phyloP scores from a whole-genome alignment of 2,797 vertebrate genomes.

The Xenopus petersii region DNA sequence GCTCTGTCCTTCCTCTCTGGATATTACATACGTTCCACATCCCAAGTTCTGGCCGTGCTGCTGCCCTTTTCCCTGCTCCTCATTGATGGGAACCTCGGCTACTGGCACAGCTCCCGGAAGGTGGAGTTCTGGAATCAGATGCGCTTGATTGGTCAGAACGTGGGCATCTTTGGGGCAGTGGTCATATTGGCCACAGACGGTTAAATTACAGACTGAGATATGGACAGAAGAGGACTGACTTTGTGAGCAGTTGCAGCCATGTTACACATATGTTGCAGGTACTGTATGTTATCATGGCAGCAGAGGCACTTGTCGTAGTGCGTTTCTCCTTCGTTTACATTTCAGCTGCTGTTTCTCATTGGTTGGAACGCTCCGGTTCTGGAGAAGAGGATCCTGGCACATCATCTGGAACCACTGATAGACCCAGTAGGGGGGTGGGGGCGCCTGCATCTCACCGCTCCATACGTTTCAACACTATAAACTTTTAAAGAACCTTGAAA shows the following conservation, averaged over 20 bases:
- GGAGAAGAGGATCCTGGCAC: too few species aligned
- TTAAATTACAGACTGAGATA: constrained; percentile 54
- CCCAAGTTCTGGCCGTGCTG: constrained; percentile 84
- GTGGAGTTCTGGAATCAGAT: constrained; percentile 98
- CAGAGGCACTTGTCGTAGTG: background rate
- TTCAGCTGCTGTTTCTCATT: too few species aligned
- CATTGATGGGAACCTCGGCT: constrained; percentile 86
- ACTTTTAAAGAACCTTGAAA: too few species aligned
- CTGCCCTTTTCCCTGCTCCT: constrained; percentile 83
- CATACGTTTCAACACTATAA: too few species aligned
- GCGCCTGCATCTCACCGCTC: background rate
- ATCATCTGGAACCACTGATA: too few species aligned
- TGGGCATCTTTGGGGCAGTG: constrained; percentile 85
- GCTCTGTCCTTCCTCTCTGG: constrained; percentile 91
- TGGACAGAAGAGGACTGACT: background rate
- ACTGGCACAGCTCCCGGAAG: constrained; percentile 80
- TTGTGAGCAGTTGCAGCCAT: background rate
- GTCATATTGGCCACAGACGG: constrained; percentile 89
- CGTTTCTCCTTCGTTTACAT: background rate
- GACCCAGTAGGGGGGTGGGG: background rate
- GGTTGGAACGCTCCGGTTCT: background rate
- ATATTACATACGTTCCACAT: constrained; percentile 78
- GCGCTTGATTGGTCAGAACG: constrained; percentile 89
- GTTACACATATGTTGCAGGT: too few species aligned
- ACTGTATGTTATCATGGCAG: background rate